Conservation (phyloP, 2,113 vertebrate species). For the Ranitomeya variabilis region DNA sequence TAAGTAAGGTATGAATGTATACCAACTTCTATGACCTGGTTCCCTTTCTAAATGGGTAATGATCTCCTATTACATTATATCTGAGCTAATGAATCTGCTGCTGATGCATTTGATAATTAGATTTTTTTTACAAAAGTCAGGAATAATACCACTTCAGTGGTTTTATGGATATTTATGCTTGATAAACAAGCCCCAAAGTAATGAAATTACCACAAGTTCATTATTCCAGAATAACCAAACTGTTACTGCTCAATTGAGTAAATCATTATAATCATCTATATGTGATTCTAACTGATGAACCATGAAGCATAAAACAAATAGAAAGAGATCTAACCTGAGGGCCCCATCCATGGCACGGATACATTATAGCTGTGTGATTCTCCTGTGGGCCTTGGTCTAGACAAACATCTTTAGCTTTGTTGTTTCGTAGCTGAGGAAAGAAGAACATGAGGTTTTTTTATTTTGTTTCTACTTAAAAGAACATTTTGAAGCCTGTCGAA, state of each 20-base stretch:
- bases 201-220: conserved; percentile 46
- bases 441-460: conserved; percentile 6
- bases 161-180: conserved; percentile 45
- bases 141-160: conserved; percentile 52
- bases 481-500: neutral
- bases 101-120: conserved; percentile 44
- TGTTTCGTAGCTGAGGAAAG: conserved; percentile 84
- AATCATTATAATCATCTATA: conserved; percentile 51
- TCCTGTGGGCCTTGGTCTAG: conserved; percentile 92
- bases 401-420: conserved; percentile 89
- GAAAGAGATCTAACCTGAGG: conserved; percentile 83
- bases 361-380: conserved; percentile 93
- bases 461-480: neutral
- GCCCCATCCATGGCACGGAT: conserved; percentile 93
- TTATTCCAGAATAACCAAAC: conserved; percentile 46
- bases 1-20: neutral
- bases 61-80: conserved; percentile 8
- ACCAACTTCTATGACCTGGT: neutral
- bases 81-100: conserved; percentile 17
- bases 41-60: neutral
- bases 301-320: conserved; percentile 44
- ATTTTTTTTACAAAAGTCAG: conserved; percentile 37
- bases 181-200: conserved; percentile 45
- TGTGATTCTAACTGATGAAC: conserved; percentile 41
- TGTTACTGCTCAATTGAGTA: conserved; percentile 51